phyloP scores from a whole-genome alignment of 2,113 vertebrate genomes.

The Lepus americanus region DNA sequence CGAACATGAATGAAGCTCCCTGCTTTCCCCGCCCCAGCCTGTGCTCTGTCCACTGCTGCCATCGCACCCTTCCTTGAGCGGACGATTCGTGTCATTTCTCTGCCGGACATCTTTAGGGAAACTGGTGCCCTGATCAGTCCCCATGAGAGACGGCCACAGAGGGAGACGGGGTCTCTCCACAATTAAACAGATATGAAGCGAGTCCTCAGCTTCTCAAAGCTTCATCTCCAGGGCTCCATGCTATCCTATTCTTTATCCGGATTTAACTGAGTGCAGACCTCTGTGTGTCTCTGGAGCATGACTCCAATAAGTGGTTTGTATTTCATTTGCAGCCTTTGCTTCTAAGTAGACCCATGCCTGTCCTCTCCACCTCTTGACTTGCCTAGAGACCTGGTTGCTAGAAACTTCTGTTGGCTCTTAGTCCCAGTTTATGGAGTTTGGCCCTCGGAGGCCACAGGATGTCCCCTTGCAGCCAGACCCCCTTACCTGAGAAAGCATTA shows the following conservation, averaged over 20 bases:
- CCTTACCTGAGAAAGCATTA: background rate
- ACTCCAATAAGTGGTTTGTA: background rate
- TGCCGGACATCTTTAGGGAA: background rate
- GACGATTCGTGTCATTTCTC: background rate
- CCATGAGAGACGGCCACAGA: background rate
- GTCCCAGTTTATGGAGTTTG: background rate
- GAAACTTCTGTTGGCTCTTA: background rate
- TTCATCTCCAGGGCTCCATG: background rate
- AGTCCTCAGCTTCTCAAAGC: background rate
- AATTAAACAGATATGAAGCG: background rate
- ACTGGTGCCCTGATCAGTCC: background rate
- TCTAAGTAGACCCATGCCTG: background rate
- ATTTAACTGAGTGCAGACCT: background rate
- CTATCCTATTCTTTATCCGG: background rate
- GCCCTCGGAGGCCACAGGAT: background rate
- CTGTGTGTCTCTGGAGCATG: background rate
- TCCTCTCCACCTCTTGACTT: background rate
- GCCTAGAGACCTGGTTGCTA: background rate
- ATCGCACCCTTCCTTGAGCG: background rate
- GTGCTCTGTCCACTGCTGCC: background rate
- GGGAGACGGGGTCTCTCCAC: background rate
- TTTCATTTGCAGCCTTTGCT: background rate
- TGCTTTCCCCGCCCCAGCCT: background rate
- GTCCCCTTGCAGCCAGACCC: background rate
- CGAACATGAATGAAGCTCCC: background rate